Evolutionary conservation across 2,113 vertebrate genomes (phyloP).

Genomic region (Bubo blakistoni): DNA sequence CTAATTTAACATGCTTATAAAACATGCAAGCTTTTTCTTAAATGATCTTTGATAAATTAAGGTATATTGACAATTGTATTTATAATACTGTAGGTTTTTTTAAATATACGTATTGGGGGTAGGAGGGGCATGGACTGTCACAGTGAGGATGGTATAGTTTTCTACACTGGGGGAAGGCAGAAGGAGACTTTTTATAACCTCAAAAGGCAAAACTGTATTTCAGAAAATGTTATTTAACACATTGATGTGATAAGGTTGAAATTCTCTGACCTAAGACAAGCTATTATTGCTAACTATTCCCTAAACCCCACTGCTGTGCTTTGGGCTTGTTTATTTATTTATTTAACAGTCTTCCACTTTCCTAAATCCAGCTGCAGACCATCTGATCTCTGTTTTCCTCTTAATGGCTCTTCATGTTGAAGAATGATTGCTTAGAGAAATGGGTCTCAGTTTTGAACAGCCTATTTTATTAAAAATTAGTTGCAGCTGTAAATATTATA

Average conservation of each 20-base stretch:
- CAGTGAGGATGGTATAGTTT: not conserved
- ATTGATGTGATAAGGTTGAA: conserved; percentile 60
- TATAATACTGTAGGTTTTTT: not conserved
- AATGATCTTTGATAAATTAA: conserved; percentile 9
- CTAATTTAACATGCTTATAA: conserved; percentile 46
- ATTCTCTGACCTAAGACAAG: conserved; percentile 73
- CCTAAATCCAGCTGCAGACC: not conserved
- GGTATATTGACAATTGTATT: not conserved
- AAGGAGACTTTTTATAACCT: not conserved
- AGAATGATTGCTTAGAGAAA: not conserved
- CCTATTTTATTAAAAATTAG: not conserved
- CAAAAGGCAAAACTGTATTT: not conserved
- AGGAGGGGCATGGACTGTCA: not conserved
- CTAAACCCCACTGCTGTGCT: conserved; percentile 68
- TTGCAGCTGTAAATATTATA: not conserved
- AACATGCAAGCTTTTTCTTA: conserved; percentile 41
- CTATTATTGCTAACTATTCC: conserved; percentile 76
- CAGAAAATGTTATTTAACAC: conserved; percentile 76
- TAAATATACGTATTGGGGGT: not conserved
- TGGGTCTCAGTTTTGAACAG: not conserved
- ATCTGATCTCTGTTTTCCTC: not conserved
- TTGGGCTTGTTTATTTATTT: conserved; percentile 65
- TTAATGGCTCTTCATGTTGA: not conserved
- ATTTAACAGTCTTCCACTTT: conserved; percentile 66
- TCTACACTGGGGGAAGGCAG: not conserved